Percentiles rank a stretch among this genome's conserved stretches.
Conservation (phyloP, 2,797 vertebrate genomes). For the Megalops cyprinoides region DNA sequence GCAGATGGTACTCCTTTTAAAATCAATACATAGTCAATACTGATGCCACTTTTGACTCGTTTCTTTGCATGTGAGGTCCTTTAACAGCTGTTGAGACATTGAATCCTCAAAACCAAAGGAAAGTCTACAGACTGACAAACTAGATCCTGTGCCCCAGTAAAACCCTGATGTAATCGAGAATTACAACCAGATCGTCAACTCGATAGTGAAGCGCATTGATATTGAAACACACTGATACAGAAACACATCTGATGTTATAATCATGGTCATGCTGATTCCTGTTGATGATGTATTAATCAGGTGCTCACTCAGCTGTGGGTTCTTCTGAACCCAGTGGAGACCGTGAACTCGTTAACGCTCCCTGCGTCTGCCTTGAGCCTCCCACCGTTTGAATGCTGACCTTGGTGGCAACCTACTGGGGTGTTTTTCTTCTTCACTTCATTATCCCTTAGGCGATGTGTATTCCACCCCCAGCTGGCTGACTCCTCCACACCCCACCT, state of each 20-base stretch:
- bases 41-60: not conserved
- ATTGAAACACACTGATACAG: not conserved
- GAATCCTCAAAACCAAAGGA: not conserved
- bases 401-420: not conserved
- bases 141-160: not conserved
- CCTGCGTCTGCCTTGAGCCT: not conserved
- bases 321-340: too few species aligned
- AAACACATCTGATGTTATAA: not conserved
- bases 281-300: not conserved
- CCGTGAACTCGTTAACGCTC: not conserved
- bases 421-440: not conserved
- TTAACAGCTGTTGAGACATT: not conserved
- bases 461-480: not conserved
- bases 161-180: not conserved
- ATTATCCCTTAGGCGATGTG: not conserved
- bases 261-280: not conserved
- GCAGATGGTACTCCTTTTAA: not conserved
- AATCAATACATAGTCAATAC: not conserved
- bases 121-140: not conserved
- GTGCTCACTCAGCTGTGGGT: not conserved
- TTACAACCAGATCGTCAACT: not conserved
- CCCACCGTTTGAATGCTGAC: not conserved
- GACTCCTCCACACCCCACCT: not conserved
- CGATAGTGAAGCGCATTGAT: not conserved
- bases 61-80: not conserved